Conservation (phyloP, 2,113 vertebrate genomes). For the Mobula birostris region DNA sequence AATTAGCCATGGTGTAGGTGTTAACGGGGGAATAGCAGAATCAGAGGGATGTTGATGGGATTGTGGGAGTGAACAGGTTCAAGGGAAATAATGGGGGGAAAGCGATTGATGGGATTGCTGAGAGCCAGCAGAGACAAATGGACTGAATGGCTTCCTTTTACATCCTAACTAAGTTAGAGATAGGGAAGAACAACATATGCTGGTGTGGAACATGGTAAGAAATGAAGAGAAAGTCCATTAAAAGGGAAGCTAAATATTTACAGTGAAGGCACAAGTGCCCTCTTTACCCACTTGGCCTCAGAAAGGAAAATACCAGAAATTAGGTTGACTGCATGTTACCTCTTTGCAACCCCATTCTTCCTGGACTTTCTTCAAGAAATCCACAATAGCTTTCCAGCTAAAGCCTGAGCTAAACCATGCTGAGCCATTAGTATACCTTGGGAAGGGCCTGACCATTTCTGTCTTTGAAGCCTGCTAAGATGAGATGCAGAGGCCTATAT, state of each 20-base stretch:
- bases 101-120: too few species aligned
- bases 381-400: neutral
- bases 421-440: neutral
- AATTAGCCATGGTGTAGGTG: too few species aligned
- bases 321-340: neutral
- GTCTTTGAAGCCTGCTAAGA: neutral
- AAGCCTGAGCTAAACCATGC: neutral
- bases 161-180: too few species aligned
- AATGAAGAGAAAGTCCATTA: neutral
- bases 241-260: neutral
- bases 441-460: neutral
- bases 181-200: too few species aligned
- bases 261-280: neutral
- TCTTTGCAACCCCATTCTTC: neutral
- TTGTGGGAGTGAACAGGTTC: too few species aligned
- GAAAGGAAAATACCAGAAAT: neutral
- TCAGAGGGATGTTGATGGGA: too few species aligned
- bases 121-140: too few species aligned
- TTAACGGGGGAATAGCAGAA: too few species aligned
- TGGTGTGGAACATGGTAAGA: too few species aligned
- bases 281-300: neutral
- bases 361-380: neutral
- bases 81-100: too few species aligned
- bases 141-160: too few species aligned
- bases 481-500: neutral